Conservation (phyloP, 2,113 vertebrate species). For the Triplophysa rosa region DNA sequence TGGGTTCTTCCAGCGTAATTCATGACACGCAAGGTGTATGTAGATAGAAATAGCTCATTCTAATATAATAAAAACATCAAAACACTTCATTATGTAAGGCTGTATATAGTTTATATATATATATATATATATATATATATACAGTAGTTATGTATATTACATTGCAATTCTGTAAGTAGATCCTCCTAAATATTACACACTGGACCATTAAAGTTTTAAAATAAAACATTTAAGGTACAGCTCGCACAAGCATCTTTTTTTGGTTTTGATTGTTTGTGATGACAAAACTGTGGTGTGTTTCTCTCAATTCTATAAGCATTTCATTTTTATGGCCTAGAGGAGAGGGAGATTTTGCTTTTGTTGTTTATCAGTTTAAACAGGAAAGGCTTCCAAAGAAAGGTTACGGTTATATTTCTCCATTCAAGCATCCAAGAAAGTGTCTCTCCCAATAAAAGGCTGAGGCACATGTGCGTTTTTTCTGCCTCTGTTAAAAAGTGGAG, state of each 20-base stretch:
- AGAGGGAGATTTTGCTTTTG: constrained; percentile 23
- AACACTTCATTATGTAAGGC: no score
- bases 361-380: constrained; percentile 35
- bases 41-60: no score
- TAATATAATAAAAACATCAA: no score
- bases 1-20: no score
- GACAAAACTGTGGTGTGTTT: constrained; percentile 44
- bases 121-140: no score
- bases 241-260: not conserved
- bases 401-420: constrained; percentile 54
- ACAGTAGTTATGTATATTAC: no score
- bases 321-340: constrained; percentile 30
- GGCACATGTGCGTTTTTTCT: constrained; percentile 49
- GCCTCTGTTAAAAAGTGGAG: constrained; percentile 36
- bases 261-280: constrained; percentile 15
- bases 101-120: no score
- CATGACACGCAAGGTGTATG: no score
- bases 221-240: not conserved
- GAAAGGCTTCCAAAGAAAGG: constrained; percentile 44
- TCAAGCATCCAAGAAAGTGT: constrained; percentile 47
- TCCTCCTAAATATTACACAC: no score
- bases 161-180: no score
- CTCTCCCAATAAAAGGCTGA: constrained; percentile 54
- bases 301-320: constrained; percentile 32
- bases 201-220: not conserved